Percentiles rank a stretch among this genome's conserved stretches.
Evolutionary conservation across 1,140 invertebrate genomes (phyloP).

Genomic region (Tetragonula clypearis): DNA sequence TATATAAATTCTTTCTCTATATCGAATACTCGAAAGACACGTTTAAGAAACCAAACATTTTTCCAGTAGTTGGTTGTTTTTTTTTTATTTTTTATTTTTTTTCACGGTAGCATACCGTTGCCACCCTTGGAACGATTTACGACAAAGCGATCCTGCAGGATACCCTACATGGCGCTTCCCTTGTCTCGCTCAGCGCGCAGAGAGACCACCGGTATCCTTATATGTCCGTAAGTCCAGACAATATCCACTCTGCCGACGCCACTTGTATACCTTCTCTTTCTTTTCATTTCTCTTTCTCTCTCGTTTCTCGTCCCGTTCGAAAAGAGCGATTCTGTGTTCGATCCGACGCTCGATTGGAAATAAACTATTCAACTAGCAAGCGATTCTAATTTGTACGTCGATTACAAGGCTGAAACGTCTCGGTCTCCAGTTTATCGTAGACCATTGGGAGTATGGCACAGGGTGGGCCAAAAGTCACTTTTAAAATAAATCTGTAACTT

Average conservation of each 20-base stretch:
- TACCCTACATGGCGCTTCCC: conserved; percentile 60
- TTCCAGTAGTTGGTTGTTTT: neutral
- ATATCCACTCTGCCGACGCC: conserved; percentile 64
- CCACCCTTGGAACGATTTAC: conserved; percentile 53
- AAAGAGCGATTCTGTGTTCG: conserved; percentile 2
- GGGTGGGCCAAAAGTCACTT: too few relatives aligned
- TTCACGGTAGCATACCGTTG: conserved; percentile 51
- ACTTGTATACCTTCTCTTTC: conserved; percentile 33
- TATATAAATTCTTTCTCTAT: neutral
- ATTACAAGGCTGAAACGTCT: neutral
- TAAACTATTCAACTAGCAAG: neutral
- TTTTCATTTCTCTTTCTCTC: conserved; percentile 25
- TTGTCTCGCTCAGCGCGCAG: conserved; percentile 54
- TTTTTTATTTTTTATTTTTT: neutral
- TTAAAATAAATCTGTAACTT: too few relatives aligned
- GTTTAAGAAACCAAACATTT: neutral
- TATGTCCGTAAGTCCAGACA: conserved; percentile 72
- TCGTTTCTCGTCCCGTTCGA: neutral
- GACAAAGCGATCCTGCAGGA: conserved; percentile 53
- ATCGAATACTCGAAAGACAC: too few relatives aligned
- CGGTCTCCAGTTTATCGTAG: neutral
- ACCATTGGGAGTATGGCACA: neutral
- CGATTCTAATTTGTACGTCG: neutral
- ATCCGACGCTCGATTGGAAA: conserved; percentile 8
- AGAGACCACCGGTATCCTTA: conserved; percentile 68